phyloP scores from a whole-genome alignment of 1,140 invertebrate species.

The Harpegnathos saltator region DNA sequence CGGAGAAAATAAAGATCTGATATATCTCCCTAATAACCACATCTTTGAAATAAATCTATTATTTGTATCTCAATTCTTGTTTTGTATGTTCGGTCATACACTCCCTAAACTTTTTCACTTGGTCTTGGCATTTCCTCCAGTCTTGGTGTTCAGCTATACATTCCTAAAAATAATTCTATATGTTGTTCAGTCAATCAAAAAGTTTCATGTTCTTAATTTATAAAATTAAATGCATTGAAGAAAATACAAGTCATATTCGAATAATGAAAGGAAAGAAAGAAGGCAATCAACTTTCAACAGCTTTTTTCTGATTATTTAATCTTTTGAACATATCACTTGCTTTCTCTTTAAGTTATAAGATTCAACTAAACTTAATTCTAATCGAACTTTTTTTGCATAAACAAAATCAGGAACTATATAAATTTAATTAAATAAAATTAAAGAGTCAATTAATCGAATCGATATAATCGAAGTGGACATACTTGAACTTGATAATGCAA shows the following conservation, averaged over 20 bases:
- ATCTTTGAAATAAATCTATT: conserved; percentile 55
- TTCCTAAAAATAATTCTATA: conserved; percentile 87
- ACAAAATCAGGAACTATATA: no score
- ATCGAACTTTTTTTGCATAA: background rate
- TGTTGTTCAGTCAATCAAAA: background rate
- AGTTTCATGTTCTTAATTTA: no score
- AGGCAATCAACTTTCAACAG: no score
- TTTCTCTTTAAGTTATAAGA: background rate
- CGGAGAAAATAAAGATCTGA: conserved; percentile 69
- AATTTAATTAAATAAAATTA: no score
- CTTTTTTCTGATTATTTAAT: no score
- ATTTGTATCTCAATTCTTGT: conserved; percentile 46
- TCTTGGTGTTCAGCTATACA: conserved; percentile 95
- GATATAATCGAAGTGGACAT: background rate
- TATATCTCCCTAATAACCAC: conserved; percentile 61
- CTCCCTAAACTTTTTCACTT: conserved; percentile 91
- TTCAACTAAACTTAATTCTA: background rate
- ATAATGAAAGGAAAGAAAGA: no score
- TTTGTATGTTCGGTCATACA: conserved; percentile 90
- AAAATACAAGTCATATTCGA: no score
- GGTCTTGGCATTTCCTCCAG: conserved; percentile 95
- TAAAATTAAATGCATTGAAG: no score
- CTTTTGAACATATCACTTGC: no score
- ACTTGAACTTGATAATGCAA: conserved; percentile 95
- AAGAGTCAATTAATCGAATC: background rate